Evolutionary conservation across 92 coral and sea anemone species (phyloP), one percentile per base, ranked within the genome.

Genomic region (Desmophyllum pertusum): DNA sequence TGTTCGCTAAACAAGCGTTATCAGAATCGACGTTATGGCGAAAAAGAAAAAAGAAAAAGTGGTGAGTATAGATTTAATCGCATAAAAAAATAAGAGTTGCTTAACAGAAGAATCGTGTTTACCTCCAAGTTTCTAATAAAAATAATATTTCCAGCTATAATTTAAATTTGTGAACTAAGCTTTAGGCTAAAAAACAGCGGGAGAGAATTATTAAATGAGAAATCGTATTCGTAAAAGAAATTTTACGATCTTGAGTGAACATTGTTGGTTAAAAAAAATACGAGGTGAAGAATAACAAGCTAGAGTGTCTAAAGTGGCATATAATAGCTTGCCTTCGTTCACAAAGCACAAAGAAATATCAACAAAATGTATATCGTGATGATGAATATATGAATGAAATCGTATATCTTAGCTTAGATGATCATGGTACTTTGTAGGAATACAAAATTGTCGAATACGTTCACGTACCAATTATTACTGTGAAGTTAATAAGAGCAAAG

Each of bases 401-500:
- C n/a, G n/a, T n/a, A n/a, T n/a, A n/a, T 38, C 45, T 17, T 64
- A 43, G 31, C 53, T 48, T 62, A 17, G 53, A 65, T n/a, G 5
- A 61, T 41, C 46, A 33, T 27, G 6, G 30, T 61, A 3, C 46
- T 31, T 43, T 67, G 57, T 21, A 25, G 39, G 33, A 53, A 19
- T 50, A n/a, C 25, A 37, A 35, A 50, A 68, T 51, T 21, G 35
- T 67, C 41, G 52, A 25, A 35, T 51, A 25, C 14, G 43, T 67
- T 74, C 1, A 37, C 78, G 40, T 42, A 80, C 84, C 84, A 23
- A 37, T 25, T 21, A 43, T 68, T 53, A 68, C 38, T 80, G 76
- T 50, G 76, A 55, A 77, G 70, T 57, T 77, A 59, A 80, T 80
- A 35, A 37, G 61, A 1, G 66, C 66, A 38, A 80, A 17, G 77